Evolutionary conservation across 2,888 invertebrate genomes (phyloP), one percentile per base, ranked within the genome.

Genomic region (Spialia ferax): DNA sequence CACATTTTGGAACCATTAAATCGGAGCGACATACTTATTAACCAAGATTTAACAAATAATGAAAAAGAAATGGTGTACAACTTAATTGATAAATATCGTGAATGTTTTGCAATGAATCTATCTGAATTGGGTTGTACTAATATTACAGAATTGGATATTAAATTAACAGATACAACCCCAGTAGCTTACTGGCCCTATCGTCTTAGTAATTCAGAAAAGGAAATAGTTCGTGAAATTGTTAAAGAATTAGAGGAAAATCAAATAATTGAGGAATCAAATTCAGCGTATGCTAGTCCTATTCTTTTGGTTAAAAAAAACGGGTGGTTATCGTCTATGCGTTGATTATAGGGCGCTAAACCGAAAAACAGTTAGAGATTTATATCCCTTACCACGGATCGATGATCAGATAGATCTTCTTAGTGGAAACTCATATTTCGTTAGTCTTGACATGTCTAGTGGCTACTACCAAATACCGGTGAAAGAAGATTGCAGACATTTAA

Each of bases 231-330:
- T 1, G 62, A 70, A 7, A 73, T 72, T 10, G 52, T 77, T 10
- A 42, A 69, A 2, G 75, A 77, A n/a, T 48, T 75, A 10, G 13
- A 71, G 10, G 42, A 69, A 11, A 71, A 72, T 54, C 69, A 70
- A 15, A 74, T 75, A 4, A 70, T 77, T 4, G 68, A 70, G 26
- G 72, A 74, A 23, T 75, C 75, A 15, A 65, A 56, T 15, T 75
- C 74, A 0, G 64, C 69, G 8, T 75, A 73, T 55, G 71, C 76
- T 4, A 74, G 73, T 20, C 74, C 74, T 0, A 72, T 76, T 11
- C 13, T 76, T 22, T 56, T 76, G 50, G 73, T 76, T 54, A 20
- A 75, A 75, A 57, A 68, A 68, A 54, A 59, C 15, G 0, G 63
- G 63, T 2, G 63, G 54, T 22, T 52, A 59, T 20, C 23, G 61